Conservation (phyloP, 1,140 invertebrate species). For the Frieseomelitta varia region DNA sequence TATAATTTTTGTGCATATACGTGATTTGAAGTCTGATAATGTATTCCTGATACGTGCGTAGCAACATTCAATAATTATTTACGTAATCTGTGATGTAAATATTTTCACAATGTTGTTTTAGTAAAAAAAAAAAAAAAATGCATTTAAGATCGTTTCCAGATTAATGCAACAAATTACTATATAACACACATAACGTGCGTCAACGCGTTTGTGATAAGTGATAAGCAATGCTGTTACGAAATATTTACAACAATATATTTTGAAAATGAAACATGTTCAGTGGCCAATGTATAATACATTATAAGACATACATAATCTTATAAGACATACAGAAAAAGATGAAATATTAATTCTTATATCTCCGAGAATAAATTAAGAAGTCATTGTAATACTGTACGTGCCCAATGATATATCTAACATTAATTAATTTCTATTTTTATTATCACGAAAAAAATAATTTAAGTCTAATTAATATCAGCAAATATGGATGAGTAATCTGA, state of each 20-base stretch:
- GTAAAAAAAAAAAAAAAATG: neutral
- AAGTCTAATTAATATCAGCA: constrained; percentile 19
- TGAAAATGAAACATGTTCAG: neutral
- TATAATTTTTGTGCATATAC: neutral
- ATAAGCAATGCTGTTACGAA: neutral
- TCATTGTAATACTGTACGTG: neutral
- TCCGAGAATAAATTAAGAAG: neutral
- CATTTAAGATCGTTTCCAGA: neutral
- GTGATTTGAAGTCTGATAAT: neutral
- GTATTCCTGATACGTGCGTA: neutral
- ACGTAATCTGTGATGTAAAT: constrained; percentile 30
- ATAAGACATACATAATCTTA: neutral
- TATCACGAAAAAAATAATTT: neutral
- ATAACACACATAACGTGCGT: neutral
- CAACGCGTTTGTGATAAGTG: neutral
- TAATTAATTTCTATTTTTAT: neutral
- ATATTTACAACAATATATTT: neutral
- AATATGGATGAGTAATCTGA: neutral
- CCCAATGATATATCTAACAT: neutral
- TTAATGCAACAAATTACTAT: neutral
- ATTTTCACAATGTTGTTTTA: neutral
- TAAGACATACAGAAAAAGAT: neutral
- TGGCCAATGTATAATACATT: neutral
- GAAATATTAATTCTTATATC: neutral
- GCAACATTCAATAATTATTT: neutral